Evolutionary conservation across 2,888 invertebrate genomes (phyloP), one percentile per base, ranked within the genome.

Genomic region (Emmelina monodactyla): DNA sequence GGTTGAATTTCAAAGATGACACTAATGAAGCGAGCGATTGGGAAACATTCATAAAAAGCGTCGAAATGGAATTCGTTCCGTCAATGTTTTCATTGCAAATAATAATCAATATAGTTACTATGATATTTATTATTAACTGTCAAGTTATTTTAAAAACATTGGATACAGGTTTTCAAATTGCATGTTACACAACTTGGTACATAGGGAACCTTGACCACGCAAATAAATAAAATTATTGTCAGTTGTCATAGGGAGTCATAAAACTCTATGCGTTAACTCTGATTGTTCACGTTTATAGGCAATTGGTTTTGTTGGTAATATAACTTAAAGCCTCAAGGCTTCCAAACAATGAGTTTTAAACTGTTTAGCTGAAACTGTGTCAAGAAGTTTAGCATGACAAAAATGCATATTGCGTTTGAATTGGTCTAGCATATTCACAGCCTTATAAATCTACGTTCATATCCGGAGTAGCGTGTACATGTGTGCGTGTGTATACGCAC

Each of bases 401-500:
- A n/a, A n/a, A n/a, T n/a, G n/a, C n/a, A n/a, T n/a, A n/a, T n/a
- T n/a, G 56, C 55, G n/a, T n/a, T n/a, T 73, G 66, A 67, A 65
- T 70, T 69, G 62, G 72, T 66, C 66, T 72, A 75, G 70, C 53
- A 64, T 61, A 66, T 69, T 70, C 70, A 66, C 67, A 65, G 55
- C 53, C 63, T 50, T 59, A 65, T 63, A 65, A 75, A 71, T 72
- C 72, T 70, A 69, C 61, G 68, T 57, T 68, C 59, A 64, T 70
- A 76, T 79, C 78, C 78, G 72, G 73, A 78, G 69, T 65, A 68
- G 70, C 70, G 71, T 67, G 62, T 45, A 39, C 44, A 47, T 64
- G 65, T 65, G 62, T 40, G 53, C 43, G 36, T n/a, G n/a, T n/a
- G n/a, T n/a, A 31, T 46, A 53, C 62, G 46, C 64, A 67, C 62